Conservation (phyloP, 2,888 invertebrate genomes). For the Tridacna crocea region DNA sequence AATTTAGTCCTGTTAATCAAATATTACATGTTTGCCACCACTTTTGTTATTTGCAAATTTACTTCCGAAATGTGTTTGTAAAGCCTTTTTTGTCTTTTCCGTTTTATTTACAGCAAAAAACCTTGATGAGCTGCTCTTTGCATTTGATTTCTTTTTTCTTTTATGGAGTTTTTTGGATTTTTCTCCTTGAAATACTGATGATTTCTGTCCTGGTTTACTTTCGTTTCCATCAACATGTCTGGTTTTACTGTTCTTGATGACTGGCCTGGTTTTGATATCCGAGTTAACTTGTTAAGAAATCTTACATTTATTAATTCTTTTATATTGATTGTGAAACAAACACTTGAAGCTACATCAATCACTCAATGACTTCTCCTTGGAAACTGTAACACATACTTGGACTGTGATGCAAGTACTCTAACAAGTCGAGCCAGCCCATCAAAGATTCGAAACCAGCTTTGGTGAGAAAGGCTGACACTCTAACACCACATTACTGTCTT, state of each 20-base stretch:
- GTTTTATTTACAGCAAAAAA: not conserved
- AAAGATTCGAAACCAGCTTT: no score
- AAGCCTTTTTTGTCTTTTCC: not conserved
- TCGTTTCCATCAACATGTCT: not conserved
- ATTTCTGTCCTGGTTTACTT: not conserved
- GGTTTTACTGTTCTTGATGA: not conserved
- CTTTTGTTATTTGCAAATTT: not conserved
- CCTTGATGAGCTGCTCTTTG: not conserved
- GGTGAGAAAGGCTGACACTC: no score
- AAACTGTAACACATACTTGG: no score
- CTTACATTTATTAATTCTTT: no score
- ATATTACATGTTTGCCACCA: slow-evolving; percentile 23
- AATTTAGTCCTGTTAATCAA: slow-evolving; percentile 15
- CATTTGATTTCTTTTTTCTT: slow-evolving; percentile 25
- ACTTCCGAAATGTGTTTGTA: not conserved
- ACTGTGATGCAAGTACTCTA: no score
- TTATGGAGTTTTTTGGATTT: slow-evolving; percentile 32
- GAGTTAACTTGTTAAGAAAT: no score
- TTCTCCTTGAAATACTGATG: slow-evolving; percentile 36
- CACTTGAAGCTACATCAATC: no score
- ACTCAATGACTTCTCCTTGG: no score
- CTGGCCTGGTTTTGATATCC: not conserved
- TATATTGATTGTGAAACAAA: no score
- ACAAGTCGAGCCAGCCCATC: no score
- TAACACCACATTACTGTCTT: no score